These are phyloP conservation scores for Drosophila macrothrix DNA, from an alignment of 2,888 invertebrate genomes.

Conservation along the genomic window DNA sequence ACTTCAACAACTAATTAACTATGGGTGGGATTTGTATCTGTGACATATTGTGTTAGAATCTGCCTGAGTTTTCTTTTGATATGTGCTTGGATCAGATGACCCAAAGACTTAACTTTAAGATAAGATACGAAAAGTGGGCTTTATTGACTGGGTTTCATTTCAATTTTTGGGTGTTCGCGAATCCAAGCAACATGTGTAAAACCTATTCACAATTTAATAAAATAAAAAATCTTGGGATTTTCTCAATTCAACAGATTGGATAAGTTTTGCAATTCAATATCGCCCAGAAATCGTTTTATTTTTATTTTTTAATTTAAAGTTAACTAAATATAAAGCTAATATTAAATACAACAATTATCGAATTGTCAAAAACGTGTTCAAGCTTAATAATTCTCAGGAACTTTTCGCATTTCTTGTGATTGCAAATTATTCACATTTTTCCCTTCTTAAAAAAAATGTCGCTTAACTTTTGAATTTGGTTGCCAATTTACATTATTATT, in stretches of 20 bases:
- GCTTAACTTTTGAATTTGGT: neutral
- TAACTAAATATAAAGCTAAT: neutral
- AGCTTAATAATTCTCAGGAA: neutral
- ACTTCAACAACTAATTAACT: neutral
- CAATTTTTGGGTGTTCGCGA: neutral
- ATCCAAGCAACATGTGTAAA: neutral
- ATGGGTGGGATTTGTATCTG: neutral
- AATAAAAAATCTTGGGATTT: neutral
- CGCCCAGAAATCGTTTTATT: accelerated
- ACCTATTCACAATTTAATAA: neutral
- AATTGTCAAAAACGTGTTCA: neutral
- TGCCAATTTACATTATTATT: neutral
- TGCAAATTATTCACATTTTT: neutral
- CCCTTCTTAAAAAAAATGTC: neutral
- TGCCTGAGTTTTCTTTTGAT: too few species aligned
- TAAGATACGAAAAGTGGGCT: neutral
- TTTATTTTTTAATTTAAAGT: neutral
- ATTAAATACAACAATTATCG: neutral
- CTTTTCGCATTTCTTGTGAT: neutral
- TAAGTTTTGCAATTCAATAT: accelerated
- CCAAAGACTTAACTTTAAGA: neutral
- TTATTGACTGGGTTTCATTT: neutral
- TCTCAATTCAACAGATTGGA: neutral
- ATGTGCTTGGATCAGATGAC: neutral
- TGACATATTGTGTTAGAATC: too few species aligned